Evolutionary conservation across 2,113 vertebrate genomes (phyloP).

Genomic region (Pseudorhombus dupliciocellatus): DNA sequence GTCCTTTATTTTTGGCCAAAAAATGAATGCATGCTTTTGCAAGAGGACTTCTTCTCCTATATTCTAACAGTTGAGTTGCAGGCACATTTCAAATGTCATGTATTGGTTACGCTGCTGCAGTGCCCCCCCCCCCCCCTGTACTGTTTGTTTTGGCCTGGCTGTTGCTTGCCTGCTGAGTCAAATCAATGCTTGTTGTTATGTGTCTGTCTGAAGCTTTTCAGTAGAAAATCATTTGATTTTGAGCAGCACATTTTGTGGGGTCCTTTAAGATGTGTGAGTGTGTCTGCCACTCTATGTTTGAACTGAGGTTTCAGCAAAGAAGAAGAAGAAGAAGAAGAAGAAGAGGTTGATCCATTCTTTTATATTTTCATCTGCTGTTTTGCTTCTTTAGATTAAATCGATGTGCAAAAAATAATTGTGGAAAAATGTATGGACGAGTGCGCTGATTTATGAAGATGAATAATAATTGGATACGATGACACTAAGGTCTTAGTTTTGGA

Average conservation of each 20-base stretch:
- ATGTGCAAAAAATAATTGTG: conserved; percentile 31
- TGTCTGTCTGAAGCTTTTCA: conserved; percentile 34
- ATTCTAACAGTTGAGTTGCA: conserved; percentile 4
- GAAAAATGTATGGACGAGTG: conserved; percentile 15
- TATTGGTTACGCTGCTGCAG: conserved; percentile 46
- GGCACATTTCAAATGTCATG: conserved; percentile 20
- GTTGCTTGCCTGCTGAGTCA: conserved; percentile 39
- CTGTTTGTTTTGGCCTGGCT: background rate
- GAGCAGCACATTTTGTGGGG: conserved; percentile 32
- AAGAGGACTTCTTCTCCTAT: conserved; percentile 27
- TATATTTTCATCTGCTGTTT: conserved; percentile 42
- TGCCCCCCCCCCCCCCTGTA: background rate
- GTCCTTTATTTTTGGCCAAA: conserved; percentile 24
- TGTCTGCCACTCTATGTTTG: conserved; percentile 17
- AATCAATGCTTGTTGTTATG: conserved; percentile 38
- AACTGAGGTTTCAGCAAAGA: conserved; percentile 23
- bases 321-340: conserved; percentile 7
- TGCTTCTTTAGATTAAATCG: conserved; percentile 34
- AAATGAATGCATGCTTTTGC: conserved; percentile 69
- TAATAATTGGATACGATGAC: background rate
- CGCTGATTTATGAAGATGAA: conserved; percentile 17
- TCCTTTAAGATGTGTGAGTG: conserved; percentile 8
- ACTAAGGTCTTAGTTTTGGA: conserved; percentile 4
- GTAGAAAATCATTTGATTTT: conserved; percentile 21
- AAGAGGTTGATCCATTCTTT: background rate